Evolutionary conservation across 2,888 invertebrate species (phyloP), one percentile per base, ranked within the genome.

Genomic region (Rhamphomyia laevipes): DNA sequence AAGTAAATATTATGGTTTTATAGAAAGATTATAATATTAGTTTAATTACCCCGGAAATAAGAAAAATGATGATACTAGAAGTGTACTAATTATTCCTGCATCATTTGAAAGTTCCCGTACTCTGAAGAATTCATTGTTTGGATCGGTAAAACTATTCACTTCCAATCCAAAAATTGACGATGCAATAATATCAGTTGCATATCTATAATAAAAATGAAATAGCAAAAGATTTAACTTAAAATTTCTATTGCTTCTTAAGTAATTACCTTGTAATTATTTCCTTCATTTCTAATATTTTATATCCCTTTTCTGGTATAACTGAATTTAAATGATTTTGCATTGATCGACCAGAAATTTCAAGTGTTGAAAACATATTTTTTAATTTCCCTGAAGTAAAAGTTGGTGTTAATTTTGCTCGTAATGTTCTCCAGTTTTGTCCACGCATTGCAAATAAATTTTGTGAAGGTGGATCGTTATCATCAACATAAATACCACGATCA

Each of bases 371-470:
- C 78, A 83, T 81, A 2, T 67, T 73, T 62, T 79, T 83, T 45
- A 84, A 64, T 64, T 82, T 83, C 7, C 78, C 80, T 0, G 81
- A 75, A 1, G 83, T 77, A 60, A 83, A 85, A 0, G 79, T 75
- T 0, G 83, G 80, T 1, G 82, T 75, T 58, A 84, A 65, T 57
- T 81, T 81, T 1, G 73, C 56, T n/a, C 84, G 72, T 23, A 84
- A 63, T 44, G 70, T 73, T 59, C 74, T 80, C 84, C 85, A 85
- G 45, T 74, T 71, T 9, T 74, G 58, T 3, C 65, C 67, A 4
- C 54, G 46, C 18, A 65, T 61, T 50, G 76, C 72, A 57, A 82
- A 80, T 6, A 84, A 62, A 62, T 78, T 78, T 1, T 73, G 77
- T 7, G 79, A 75, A 33, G 81, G 56, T 0, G 77, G 78, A 63